phyloP scores from a whole-genome alignment of 2,797 vertebrate genomes.

The Acomys russatus region DNA sequence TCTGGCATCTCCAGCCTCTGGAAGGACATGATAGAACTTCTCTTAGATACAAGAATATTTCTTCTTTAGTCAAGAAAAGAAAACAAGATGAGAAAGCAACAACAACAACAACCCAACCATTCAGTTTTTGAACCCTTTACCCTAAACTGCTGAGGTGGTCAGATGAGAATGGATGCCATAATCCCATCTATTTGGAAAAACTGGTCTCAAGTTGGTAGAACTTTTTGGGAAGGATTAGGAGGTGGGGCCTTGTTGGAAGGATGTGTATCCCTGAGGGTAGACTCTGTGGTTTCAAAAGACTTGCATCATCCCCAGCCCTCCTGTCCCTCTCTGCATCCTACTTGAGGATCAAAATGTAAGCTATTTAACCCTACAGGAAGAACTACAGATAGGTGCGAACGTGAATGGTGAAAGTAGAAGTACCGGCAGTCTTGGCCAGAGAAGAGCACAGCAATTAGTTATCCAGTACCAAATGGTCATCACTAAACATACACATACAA shows the following conservation, averaged over 20 bases:
- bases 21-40: neutral
- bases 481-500: neutral
- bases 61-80: neutral
- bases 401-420: neutral
- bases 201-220: neutral
- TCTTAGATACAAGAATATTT: neutral
- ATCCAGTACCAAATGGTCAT: too few relatives aligned
- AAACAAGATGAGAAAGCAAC: neutral
- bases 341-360: neutral
- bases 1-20: neutral
- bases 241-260: neutral
- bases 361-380: neutral
- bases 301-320: neutral
- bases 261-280: neutral
- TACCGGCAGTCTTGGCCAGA: neutral
- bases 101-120: neutral
- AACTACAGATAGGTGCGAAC: neutral
- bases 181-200: neutral
- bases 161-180: neutral
- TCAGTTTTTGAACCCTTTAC: neutral
- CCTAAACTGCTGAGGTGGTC: neutral
- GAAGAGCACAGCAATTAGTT: neutral
- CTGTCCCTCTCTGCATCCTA: neutral
- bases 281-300: neutral
- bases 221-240: neutral